A percentile compares a stretch with the other conserved stretches of the same genome.
phyloP scores from a whole-genome alignment of 2,888 invertebrate species.

The Pasiphila rectangulata region DNA sequence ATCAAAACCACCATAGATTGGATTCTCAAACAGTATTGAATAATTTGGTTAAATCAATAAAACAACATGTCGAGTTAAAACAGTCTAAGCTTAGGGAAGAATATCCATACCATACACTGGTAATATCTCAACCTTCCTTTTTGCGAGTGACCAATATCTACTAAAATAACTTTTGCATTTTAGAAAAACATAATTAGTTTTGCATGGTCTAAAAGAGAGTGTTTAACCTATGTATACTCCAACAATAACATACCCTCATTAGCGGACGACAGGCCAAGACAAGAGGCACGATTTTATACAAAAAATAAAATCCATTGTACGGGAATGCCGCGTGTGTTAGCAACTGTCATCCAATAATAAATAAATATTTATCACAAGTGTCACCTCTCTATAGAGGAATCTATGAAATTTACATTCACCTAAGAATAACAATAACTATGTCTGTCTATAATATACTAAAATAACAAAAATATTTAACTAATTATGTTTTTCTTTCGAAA shows the following conservation, averaged over 20 bases:
- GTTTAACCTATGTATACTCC: slow-evolving; percentile 67
- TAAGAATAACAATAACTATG: slow-evolving; percentile 39
- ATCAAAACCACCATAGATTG: slow-evolving; percentile 13
- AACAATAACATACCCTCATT: slow-evolving; percentile 70
- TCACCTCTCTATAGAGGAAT: slow-evolving; percentile 54
- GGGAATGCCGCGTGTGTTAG: slow-evolving; percentile 77
- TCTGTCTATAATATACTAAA: slow-evolving; percentile 29
- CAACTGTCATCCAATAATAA: slow-evolving; percentile 75
- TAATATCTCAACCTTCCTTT: slow-evolving; percentile 52
- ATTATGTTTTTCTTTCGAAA: slow-evolving; percentile 76
- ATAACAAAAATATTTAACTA: slow-evolving; percentile 49
- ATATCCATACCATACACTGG: slow-evolving; percentile 34
- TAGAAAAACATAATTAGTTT: slow-evolving; percentile 77
- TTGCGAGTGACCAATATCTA: slow-evolving; percentile 62
- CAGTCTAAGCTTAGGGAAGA: slow-evolving; percentile 32
- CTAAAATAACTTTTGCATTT: slow-evolving; percentile 58
- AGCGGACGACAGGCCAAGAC: slow-evolving; percentile 80
- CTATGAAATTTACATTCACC: slow-evolving; percentile 42
- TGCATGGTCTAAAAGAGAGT: slow-evolving; percentile 53
- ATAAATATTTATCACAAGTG: slow-evolving; percentile 74
- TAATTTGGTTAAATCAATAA: slow-evolving; percentile 20
- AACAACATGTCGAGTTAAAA: slow-evolving; percentile 16
- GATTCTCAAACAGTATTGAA: slow-evolving; percentile 12
- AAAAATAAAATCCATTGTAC: slow-evolving; percentile 78
- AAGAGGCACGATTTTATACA: slow-evolving; percentile 78